Conservation (phyloP, 2,888 invertebrate genomes). For the Leptinotarsa tumamoca region DNA sequence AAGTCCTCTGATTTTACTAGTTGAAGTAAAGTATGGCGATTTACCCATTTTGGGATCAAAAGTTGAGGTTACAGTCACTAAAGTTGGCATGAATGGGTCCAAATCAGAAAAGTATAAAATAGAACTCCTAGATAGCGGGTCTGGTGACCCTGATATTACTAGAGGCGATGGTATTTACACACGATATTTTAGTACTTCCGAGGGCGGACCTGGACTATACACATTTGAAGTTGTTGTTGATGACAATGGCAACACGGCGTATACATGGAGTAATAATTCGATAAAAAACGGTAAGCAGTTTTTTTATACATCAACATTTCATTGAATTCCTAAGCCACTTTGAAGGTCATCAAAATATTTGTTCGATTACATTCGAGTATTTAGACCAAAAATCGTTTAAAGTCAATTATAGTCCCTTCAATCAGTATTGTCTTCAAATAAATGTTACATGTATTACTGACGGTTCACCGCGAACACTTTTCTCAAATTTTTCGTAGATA, state of each 20-base stretch:
- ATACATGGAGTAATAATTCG: constrained; percentile 64
- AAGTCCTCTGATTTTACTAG: constrained; percentile 68
- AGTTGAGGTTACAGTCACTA: constrained; percentile 69
- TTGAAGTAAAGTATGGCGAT: constrained; percentile 70
- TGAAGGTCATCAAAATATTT: no score
- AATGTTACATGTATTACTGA: no score
- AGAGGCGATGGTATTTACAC: constrained; percentile 76
- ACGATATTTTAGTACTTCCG: constrained; percentile 70
- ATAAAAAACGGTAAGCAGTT: constrained; percentile 57
- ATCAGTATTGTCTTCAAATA: no score
- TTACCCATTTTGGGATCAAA: constrained; percentile 71
- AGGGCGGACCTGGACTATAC: constrained; percentile 67
- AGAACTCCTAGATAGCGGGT: constrained; percentile 71
- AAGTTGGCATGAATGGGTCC: constrained; percentile 61
- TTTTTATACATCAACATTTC: background rate
- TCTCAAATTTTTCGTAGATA: no score
- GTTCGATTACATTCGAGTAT: no score
- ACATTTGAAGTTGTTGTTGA: constrained; percentile 68
- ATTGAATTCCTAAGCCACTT: background rate
- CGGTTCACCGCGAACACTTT: no score
- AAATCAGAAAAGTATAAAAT: constrained; percentile 63
- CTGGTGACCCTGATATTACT: constrained; percentile 75
- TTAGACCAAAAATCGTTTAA: no score
- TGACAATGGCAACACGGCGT: constrained; percentile 71
- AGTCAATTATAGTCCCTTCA: no score